phyloP scores from a whole-genome alignment of 2,888 invertebrate genomes.

The Pedicia rivosa region DNA sequence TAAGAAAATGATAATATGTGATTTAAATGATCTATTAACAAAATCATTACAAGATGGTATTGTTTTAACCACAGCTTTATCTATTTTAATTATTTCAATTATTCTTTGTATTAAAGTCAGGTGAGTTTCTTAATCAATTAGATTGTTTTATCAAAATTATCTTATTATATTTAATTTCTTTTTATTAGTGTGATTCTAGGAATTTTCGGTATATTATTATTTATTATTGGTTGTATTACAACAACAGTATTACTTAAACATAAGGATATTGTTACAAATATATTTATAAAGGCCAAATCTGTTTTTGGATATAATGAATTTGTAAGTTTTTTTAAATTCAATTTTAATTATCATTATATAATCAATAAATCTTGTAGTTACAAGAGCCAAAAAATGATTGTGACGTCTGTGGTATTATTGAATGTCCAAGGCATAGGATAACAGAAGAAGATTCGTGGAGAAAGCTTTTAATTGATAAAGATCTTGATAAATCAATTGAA shows the following conservation, averaged over 20 bases:
- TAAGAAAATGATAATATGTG: slow-evolving; percentile 1
- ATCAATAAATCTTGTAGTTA: slow-evolving; percentile 16
- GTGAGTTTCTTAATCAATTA: neutral
- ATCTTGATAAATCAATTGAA: slow-evolving; percentile 58
- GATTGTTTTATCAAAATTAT: neutral
- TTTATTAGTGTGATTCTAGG: slow-evolving; percentile 2
- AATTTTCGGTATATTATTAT: neutral
- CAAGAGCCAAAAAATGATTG: slow-evolving; percentile 24
- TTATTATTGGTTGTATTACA: slow-evolving; percentile 9
- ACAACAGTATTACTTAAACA: slow-evolving; percentile 11
- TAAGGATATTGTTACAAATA: slow-evolving; percentile 8
- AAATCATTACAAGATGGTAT: slow-evolving; percentile 1
- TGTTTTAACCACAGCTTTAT: slow-evolving; percentile 1
- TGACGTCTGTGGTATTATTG: slow-evolving; percentile 40
- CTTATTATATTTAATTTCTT: neutral
- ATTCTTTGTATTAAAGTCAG: slow-evolving; percentile 1
- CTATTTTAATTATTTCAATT: neutral
- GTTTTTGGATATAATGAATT: slow-evolving; percentile 19
- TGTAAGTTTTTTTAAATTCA: slow-evolving; percentile 8
- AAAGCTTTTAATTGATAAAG: slow-evolving; percentile 46
- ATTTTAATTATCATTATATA: neutral
- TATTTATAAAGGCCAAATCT: slow-evolving; percentile 16
- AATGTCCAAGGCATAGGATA: slow-evolving; percentile 40
- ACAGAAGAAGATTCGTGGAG: slow-evolving; percentile 45
- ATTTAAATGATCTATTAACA: slow-evolving; percentile 3